A percentile compares a stretch with the other conserved stretches of the same genome.
These are phyloP conservation scores for Caenorhabditis becei DNA, from an alignment of 2,888 invertebrate species.

Conservation along the genomic window DNA sequence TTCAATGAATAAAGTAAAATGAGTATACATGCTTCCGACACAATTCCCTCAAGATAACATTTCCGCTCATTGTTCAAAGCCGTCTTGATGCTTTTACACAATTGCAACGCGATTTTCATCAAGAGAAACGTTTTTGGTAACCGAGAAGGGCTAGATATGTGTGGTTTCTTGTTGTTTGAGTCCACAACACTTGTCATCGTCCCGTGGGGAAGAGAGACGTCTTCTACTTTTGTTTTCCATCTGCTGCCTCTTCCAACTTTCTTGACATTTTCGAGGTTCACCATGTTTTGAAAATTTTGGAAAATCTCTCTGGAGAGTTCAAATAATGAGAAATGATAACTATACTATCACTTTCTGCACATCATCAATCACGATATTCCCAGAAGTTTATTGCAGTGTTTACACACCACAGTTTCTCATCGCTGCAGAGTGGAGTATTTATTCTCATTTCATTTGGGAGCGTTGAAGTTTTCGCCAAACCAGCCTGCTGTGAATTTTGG, in stretches of 20 bases:
- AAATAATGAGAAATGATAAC: conserved; percentile 3
- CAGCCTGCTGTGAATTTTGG: neutral
- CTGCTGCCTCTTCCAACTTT: conserved; percentile 19
- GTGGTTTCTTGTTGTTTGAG: conserved; percentile 11
- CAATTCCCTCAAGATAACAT: conserved; percentile 1
- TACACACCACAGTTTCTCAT: conserved; percentile 16
- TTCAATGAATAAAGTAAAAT: conserved; percentile 15
- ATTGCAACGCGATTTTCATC: conserved; percentile 7
- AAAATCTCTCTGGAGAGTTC: conserved; percentile 14
- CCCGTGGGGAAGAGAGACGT: conserved; percentile 25
- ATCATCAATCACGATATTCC: conserved; percentile 37
- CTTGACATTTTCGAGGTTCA: neutral
- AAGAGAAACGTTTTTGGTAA: conserved; percentile 1
- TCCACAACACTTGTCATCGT: conserved; percentile 26
- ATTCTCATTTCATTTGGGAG: neutral
- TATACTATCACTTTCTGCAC: neutral
- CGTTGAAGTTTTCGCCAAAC: neutral
- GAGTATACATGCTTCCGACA: neutral
- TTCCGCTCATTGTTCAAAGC: neutral
- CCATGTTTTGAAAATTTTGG: too few species aligned
- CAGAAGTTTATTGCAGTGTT: conserved; percentile 45
- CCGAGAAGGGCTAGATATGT: neutral
- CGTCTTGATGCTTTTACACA: neutral
- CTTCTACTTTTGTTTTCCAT: conserved; percentile 31
- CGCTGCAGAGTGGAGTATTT: neutral